Evolutionary conservation across 2,113 vertebrate genomes (phyloP), one percentile per base, ranked within the genome.

Genomic region (Hypocryptadius cinnamomeus): DNA sequence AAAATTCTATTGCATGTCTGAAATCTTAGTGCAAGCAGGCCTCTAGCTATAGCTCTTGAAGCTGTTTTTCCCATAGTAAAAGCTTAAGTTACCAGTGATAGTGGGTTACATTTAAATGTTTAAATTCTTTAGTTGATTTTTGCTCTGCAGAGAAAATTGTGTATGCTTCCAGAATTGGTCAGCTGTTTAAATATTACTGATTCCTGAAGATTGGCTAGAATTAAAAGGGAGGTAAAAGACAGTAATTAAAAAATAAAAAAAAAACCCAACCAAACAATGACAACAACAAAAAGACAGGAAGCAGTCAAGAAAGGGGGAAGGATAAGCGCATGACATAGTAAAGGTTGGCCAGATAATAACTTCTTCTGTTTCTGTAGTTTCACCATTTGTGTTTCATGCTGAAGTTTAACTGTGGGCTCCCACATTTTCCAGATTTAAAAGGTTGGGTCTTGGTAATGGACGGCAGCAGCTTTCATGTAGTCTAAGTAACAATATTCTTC

Each of bases 261-360:
- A 30, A 20, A 16, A 13, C 5, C 14, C n/a, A n/a, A n/a, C 35
- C 57, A 35, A 11, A 28, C 24, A 57, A 15, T 5, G 18, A 37
- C 57, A 66, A 22, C 16, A 35, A 68, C 42, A 42, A 18, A 19
- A 35, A 17, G 9, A 2, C 2, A 25, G 3, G 5, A 5, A 54
- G 11, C 8, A 22, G 21, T 69, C n/a, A 68, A 35, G 47, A 53
- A 73, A 68, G 47, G 15, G 15, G 16, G 9, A 57, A 45, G 35
- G 9, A 35, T 70, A 53, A 53, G 15, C 0, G 0, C 1, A 5
- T 1, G 2, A 22, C 11, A 13, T 33, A 57, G 15, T 77, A 37
- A 45, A 53, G 22, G 12, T 77, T 69, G 33, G 18, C 39, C 22
- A 60, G 33, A 15, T 35, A 82, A 42, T 51, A n/a, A n/a, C n/a